A percentile compares a stretch with the other conserved stretches of the same genome.
Evolutionary conservation across 2,113 vertebrate genomes (phyloP).

Genomic region (Macrotis lagotis): DNA sequence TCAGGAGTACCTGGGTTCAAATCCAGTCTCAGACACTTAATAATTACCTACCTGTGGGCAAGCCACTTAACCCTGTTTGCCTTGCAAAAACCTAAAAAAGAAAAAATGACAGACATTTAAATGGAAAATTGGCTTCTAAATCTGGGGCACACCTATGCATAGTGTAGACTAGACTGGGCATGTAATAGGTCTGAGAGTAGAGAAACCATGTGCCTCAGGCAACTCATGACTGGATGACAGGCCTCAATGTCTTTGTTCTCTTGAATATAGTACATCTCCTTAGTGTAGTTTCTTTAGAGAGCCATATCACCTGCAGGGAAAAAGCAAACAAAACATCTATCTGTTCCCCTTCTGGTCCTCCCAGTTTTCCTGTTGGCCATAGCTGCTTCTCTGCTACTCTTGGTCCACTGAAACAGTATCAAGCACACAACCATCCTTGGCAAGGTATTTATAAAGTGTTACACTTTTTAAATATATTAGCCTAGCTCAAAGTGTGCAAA

Average conservation of each 20-base stretch:
- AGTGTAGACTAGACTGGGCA: not conserved
- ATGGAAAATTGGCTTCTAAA: not conserved
- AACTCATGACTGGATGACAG: not conserved
- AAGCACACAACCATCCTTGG: not conserved
- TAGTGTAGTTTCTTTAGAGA: no score
- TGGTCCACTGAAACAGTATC: not conserved
- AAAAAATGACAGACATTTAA: no score
- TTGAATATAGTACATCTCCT: not conserved
- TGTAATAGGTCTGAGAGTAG: not conserved
- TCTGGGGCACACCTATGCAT: not conserved
- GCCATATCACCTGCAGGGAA: not conserved
- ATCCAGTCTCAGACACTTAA: no score
- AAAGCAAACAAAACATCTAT: not conserved
- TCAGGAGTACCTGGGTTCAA: no score
- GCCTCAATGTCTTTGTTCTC: not conserved
- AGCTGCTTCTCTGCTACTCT: not conserved
- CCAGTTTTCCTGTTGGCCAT: no score
- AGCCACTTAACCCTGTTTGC: no score
- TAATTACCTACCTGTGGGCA: no score
- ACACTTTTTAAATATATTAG: not conserved
- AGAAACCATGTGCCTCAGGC: not conserved
- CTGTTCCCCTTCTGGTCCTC: not conserved
- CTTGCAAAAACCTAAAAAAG: no score
- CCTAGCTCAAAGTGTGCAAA: not conserved
- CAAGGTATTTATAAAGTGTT: no score